Evolutionary conservation across 2,113 vertebrate genomes (phyloP), one percentile per base, ranked within the genome.

Genomic region (Struthidea cinerea): DNA sequence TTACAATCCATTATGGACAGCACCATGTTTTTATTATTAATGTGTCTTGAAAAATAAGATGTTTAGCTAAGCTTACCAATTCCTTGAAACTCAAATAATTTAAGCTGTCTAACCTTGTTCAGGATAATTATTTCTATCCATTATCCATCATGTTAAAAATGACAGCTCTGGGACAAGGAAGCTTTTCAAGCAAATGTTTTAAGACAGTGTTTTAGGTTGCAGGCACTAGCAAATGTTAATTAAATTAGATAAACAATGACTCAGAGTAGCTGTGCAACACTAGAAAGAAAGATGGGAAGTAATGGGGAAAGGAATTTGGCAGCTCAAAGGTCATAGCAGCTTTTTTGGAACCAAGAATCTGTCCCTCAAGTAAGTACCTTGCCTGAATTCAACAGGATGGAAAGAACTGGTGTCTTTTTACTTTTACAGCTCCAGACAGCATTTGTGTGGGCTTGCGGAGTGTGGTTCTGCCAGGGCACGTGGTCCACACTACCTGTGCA

Each of bases 221-320:
- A 96, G 82, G 97, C 96, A 96, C 93, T 97, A 93, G 96, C 96
- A 97, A 97, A 98, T 97, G 97, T 97, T 98, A 98, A 98, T 98
- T 98, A 96, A 97, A 98, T 98, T 98, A 98, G 93, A 97, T 98
- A 98, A 98, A 98, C 98, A 98, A 97, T 98, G 98, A 98, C 97
- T 98, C 98, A 93, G 92, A 97, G 94, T 96, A 96, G 96, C 96
- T 98, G 96, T 85, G 91, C 68, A 96, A 83, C 73, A 89, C 76
- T 94, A 93, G 55, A 96, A 94, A 97, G 89, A 95, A 96, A 84
- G 78, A 94, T 70, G 57, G 89, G 91, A 88, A 76, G 49, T 91
- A 96, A 94, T 61, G 76, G 88, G 86, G 80, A 84, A 93, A 87
- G 75, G 47, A 97, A 84, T 93, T 96, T 85, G 91, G 86, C 96